Base-by-base conservation (phyloP, 2,113 vertebrate genomes). In the Gadus macrocephalus region DNA sequence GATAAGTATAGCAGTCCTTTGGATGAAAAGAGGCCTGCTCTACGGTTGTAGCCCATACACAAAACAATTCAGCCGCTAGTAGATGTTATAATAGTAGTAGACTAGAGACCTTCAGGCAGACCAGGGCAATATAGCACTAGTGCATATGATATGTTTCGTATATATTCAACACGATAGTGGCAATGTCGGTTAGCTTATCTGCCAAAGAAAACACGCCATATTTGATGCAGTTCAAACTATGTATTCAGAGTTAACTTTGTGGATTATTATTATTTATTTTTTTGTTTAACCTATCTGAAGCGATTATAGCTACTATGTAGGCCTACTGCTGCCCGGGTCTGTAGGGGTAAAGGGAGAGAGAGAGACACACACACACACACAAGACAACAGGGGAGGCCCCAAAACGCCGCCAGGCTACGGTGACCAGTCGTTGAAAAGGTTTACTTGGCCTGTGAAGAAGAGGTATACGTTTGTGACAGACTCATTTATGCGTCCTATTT, bases 111-210 rank as follows among this genome's bases (percentile, higher is more conserved):
- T 84, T 68, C 74, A 86, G 85, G 83, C 80, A 79, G 80, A 84
- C 80, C 78, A 67, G 22, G 78, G 78, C 81, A 80, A 87, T 15
- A 82, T 89, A 90, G 87, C 85, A 89, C 86, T 88, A 89, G 85
- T 88, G 5, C 16, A 1, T 58, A 58, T 58, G 55, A 17, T 16
- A 17, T 58, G 55, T 58, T 58, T 58, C n/a, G 55, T n/a, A 16
- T 17, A 58, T 58, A n/a, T n/a, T 58, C 15, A 58, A 58, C 15
- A 58, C 6, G n/a, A 58, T 58, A 58, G 15, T 17, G 42, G 42
- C 42, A 49, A 49, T 49, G 42, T 14, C 1, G 42, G 42, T 49
- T 49, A 7, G 42, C 42, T 49, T 14, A 14, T 49, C 42, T 1
- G 42, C 42, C 11, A 9, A 49, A 49, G 42, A 14, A 49, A 49